Conservation (phyloP, 2,113 vertebrate species). For the Ptilorrhoa leucosticta region DNA sequence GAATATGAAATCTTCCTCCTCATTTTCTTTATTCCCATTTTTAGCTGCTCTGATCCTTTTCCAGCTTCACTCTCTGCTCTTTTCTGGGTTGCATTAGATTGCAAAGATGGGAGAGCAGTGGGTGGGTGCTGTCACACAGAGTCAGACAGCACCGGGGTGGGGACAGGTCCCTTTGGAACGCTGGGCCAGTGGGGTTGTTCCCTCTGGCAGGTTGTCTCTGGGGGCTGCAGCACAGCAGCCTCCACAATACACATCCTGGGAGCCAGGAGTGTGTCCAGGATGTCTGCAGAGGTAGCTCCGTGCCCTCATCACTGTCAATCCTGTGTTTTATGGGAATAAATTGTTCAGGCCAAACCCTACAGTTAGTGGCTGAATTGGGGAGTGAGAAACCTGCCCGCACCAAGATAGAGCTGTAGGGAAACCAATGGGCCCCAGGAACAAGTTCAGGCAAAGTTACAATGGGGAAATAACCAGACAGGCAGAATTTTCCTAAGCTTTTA, state of each 20-base stretch:
- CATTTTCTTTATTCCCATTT: neutral
- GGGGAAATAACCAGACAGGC: accelerated
- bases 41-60: neutral
- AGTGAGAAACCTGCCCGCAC: neutral
- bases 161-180: neutral
- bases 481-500: neutral
- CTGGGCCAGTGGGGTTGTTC: neutral
- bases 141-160: neutral
- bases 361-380: neutral
- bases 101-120: neutral
- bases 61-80: neutral
- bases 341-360: neutral
- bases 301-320: accelerated
- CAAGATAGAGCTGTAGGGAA: neutral
- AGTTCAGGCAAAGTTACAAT: neutral
- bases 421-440: neutral
- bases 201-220: neutral
- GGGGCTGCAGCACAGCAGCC: neutral
- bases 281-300: neutral
- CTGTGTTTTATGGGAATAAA: neutral
- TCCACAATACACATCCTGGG: neutral
- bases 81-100: neutral
- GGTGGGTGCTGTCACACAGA: neutral
- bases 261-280: accelerated
- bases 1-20: neutral